Percentiles rank a stretch among this genome's conserved stretches.
Evolutionary conservation across 2,888 invertebrate genomes (phyloP).

Genomic region (Drosophila atroscutellata): DNA sequence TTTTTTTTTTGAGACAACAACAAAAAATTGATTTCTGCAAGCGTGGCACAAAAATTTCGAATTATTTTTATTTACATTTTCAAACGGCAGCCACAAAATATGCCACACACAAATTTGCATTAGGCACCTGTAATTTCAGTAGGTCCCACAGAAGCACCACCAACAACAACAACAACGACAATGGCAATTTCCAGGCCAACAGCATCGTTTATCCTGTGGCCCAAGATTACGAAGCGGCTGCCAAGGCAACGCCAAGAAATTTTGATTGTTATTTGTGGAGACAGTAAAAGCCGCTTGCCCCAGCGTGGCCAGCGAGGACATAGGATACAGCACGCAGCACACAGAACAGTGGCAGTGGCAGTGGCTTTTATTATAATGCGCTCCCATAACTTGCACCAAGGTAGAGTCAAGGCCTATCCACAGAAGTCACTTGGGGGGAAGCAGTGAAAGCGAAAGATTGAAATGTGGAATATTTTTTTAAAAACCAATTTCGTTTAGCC

Average conservation of each 20-base stretch:
- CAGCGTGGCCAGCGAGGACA: constrained; percentile 19
- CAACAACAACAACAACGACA: constrained; percentile 23
- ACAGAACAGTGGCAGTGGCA: constrained; percentile 13
- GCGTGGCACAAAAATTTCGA: constrained; percentile 54
- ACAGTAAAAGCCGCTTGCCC: constrained; percentile 70
- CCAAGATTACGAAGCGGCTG: constrained; percentile 53
- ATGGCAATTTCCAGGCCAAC: constrained; percentile 61
- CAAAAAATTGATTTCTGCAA: constrained; percentile 61
- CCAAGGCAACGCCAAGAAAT: constrained; percentile 60
- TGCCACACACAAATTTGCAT: constrained; percentile 78
- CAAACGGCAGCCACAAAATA: constrained; percentile 55
- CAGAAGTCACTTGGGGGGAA: not conserved
- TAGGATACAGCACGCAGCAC: constrained; percentile 20
- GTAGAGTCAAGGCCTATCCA: constrained; percentile 42
- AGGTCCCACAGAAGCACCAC: constrained; percentile 14
- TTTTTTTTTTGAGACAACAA: constrained; percentile 2
- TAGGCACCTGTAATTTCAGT: constrained; percentile 78
- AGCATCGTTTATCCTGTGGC: constrained; percentile 65
- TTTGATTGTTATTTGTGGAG: constrained; percentile 80
- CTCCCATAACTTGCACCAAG: constrained; percentile 64
- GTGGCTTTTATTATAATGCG: constrained; percentile 73
- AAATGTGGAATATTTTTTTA: constrained; percentile 81
- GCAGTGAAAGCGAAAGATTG: constrained; percentile 66
- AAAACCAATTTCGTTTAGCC: constrained; percentile 82
- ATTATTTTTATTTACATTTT: constrained; percentile 61